Percentiles rank a stretch among this genome's conserved stretches.
Conservation (phyloP, 2,797 vertebrate genomes). For the Masticophis lateralis region DNA sequence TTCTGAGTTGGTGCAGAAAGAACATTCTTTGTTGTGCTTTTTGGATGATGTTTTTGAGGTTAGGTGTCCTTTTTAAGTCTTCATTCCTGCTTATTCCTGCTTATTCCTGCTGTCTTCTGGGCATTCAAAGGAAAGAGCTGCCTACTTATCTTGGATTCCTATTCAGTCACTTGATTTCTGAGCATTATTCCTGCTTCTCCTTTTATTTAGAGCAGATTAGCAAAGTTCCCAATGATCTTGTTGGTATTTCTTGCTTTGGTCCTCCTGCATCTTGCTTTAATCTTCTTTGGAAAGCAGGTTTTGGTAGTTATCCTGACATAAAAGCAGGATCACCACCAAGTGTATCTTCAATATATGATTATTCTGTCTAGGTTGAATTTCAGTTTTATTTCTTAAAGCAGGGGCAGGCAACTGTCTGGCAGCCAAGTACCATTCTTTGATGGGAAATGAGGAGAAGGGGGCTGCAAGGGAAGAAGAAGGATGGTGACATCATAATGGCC, state of each 20-base stretch:
- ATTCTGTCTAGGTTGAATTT: neutral
- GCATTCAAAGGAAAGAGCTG: neutral
- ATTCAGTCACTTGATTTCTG: neutral
- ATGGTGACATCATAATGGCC: neutral
- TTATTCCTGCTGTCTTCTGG: neutral
- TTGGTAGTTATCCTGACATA: neutral
- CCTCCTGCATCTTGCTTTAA: neutral
- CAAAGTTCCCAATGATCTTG: neutral
- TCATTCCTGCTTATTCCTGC: neutral
- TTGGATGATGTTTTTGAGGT: too few species aligned
- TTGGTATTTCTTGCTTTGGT: neutral
- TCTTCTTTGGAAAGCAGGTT: neutral
- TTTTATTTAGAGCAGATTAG: neutral
- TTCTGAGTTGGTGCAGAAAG: too few species aligned
- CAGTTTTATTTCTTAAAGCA: neutral
- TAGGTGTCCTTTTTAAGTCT: too few species aligned
- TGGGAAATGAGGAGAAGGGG: neutral
- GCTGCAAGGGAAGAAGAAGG: neutral
- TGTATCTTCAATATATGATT: neutral
- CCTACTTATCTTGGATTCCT: neutral
- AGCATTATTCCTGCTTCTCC: neutral
- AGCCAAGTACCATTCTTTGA: neutral
- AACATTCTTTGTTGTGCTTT: too few species aligned
- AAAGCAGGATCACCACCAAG: neutral
- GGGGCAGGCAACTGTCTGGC: neutral